Evolutionary conservation across 2,113 vertebrate genomes (phyloP).

Genomic region (Lophotis ruficrista): DNA sequence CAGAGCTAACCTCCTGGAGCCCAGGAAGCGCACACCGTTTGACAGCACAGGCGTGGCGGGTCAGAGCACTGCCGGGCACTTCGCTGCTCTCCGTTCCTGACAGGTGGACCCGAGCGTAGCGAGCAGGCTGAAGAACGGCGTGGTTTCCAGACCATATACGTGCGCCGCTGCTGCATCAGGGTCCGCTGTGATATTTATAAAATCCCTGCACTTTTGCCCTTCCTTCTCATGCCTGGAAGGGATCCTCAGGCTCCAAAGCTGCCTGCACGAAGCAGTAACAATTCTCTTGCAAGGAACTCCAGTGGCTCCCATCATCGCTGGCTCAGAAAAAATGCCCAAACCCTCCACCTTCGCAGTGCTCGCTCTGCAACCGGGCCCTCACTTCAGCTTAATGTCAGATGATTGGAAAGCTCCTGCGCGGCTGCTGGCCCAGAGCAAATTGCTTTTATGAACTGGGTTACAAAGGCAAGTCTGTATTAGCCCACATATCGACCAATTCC

Average conservation of each 20-base stretch:
- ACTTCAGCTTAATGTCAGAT: neutral
- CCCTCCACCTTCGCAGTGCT: neutral
- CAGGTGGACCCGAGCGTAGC: neutral
- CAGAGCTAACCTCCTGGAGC: neutral
- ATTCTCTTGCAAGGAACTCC: neutral
- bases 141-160: neutral
- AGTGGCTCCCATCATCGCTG: neutral
- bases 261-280: neutral
- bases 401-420: neutral
- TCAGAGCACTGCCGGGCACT: neutral
- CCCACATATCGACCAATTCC: neutral
- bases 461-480: constrained; percentile 54
- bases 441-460: constrained; percentile 16
- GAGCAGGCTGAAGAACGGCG: neutral
- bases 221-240: neutral
- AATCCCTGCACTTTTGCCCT: neutral
- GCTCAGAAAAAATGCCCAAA: neutral
- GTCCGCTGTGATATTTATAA: neutral
- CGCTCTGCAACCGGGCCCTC: neutral
- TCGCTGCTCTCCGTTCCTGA: neutral
- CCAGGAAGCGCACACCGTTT: neutral
- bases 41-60: neutral
- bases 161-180: neutral
- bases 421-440: neutral
- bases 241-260: neutral